A percentile compares a stretch with the other conserved stretches of the same genome.
These are phyloP conservation scores for Tipula helvola DNA, from an alignment of 2,888 invertebrate species.

Conservation along the genomic window DNA sequence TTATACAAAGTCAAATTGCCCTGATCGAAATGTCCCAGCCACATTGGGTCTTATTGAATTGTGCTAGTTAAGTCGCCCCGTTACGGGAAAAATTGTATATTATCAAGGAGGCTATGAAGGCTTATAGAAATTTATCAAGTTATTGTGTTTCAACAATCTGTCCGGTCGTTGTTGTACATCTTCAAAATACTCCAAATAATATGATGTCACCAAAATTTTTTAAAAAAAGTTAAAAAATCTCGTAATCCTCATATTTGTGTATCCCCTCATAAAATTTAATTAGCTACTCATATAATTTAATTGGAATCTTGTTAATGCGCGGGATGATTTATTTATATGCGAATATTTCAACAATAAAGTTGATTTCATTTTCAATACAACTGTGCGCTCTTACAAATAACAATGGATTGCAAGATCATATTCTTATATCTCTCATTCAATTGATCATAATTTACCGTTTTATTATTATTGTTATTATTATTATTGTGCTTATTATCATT, in stretches of 20 bases:
- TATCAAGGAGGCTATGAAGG: too few species aligned
- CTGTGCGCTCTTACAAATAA: background rate
- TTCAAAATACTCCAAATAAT: background rate
- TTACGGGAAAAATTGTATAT: too few species aligned
- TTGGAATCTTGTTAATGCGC: background rate
- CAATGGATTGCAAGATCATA: background rate
- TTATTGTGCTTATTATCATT: background rate
- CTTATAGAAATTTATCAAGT: too few species aligned
- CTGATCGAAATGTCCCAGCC: too few species aligned
- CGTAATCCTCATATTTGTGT: background rate
- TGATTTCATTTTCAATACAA: background rate
- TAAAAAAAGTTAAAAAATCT: background rate
- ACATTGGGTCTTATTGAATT: too few species aligned
- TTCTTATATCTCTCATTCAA: background rate
- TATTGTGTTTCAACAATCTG: too few species aligned
- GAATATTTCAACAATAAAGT: background rate
- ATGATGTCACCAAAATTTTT: background rate
- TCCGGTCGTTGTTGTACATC: too few species aligned
- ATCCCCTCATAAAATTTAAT: background rate
- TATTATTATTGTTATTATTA: background rate
- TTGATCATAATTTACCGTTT: constrained; percentile 4
- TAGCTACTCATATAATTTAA: background rate
- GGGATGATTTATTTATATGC: background rate
- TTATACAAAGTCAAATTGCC: too few species aligned
- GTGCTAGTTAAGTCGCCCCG: too few species aligned